Base-by-base conservation (phyloP, 1,140 invertebrate genomes). In the Ectropis grisescens region DNA sequence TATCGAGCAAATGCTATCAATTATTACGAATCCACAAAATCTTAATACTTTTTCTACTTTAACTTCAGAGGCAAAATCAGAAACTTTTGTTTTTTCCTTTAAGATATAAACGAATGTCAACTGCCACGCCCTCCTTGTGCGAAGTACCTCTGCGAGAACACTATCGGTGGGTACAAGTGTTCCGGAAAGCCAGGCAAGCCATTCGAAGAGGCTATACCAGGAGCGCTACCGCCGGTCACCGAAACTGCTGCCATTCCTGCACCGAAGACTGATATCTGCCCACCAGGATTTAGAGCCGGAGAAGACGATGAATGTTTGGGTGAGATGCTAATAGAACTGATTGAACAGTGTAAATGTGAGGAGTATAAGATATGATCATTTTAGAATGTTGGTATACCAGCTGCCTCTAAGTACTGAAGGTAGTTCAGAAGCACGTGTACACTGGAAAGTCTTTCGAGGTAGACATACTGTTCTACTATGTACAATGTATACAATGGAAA, bases 61-160 rank as follows among this genome's bases (percentile, higher is more conserved):
- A n/a, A n/a, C n/a, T n/a, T n/a, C n/a, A n/a, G n/a, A n/a, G n/a
- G n/a, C n/a, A n/a, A n/a, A n/a, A n/a, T n/a, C n/a, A n/a, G 1
- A 31, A 15, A 26, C 15, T 19, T 39, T n/a, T 16, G 33, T 47
- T 72, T 19, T 19, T 39, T n/a, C 13, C 33, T 47, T 72, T 48
- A 47, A 90, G 89, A 91, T 70, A 86, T 91, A 33, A 88, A 93
- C 51, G 91, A 93, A 69, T 93, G 91, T 46, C 57, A 84, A 2
- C 45, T 67, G 2, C 64, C 75, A 2, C 79, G 86, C 33, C 84
- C 87, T 13, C 92, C 90, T 26, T 85, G 86, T 26, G 71, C 81
- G 13, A 81, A 85, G 22, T 87, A 84, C 23, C 74, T 87, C 2
- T 93, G 91, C 45, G 76, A 90, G 14, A 93, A 93, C 54, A 90